A percentile compares a stretch with the other conserved stretches of the same genome.
These are phyloP conservation scores for Phania funesta DNA, from an alignment of 2,888 invertebrate species.

Conservation along the genomic window DNA sequence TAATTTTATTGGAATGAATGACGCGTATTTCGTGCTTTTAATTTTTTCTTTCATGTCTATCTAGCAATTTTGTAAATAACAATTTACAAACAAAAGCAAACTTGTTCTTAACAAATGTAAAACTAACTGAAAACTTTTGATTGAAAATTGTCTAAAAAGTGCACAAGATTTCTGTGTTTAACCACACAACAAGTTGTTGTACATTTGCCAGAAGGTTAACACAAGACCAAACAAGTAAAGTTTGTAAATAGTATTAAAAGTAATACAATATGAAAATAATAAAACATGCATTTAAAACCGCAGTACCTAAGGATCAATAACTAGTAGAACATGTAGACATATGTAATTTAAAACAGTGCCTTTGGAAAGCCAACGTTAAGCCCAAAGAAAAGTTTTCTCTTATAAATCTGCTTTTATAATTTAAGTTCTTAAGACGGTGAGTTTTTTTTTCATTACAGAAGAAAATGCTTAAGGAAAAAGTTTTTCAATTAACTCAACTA, in stretches of 20 bases:
- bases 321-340: slow-evolving; percentile 29
- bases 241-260: slow-evolving; percentile 22
- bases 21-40: too few species aligned
- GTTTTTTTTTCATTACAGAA: background rate
- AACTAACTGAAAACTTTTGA: too few species aligned
- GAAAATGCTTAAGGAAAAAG: slow-evolving; percentile 39
- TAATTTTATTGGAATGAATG: too few species aligned
- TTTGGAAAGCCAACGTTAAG: background rate
- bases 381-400: slow-evolving; percentile 12
- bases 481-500: slow-evolving; percentile 70
- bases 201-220: slow-evolving; percentile 70
- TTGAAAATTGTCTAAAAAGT: slow-evolving; percentile 44
- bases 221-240: slow-evolving; percentile 50
- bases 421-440: background rate
- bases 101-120: too few species aligned
- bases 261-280: slow-evolving; percentile 42
- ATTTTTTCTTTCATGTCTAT: too few species aligned
- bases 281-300: slow-evolving; percentile 42
- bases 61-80: too few species aligned
- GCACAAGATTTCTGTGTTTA: slow-evolving; percentile 68
- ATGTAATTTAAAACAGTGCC: background rate
- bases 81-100: too few species aligned
- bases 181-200: slow-evolving; percentile 71
- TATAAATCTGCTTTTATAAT: too few species aligned
- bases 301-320: slow-evolving; percentile 53